A percentile compares a stretch with the other conserved stretches of the same genome.
Conservation (phyloP, 2,888 invertebrate species). For the Scaptomyza tumidula region DNA sequence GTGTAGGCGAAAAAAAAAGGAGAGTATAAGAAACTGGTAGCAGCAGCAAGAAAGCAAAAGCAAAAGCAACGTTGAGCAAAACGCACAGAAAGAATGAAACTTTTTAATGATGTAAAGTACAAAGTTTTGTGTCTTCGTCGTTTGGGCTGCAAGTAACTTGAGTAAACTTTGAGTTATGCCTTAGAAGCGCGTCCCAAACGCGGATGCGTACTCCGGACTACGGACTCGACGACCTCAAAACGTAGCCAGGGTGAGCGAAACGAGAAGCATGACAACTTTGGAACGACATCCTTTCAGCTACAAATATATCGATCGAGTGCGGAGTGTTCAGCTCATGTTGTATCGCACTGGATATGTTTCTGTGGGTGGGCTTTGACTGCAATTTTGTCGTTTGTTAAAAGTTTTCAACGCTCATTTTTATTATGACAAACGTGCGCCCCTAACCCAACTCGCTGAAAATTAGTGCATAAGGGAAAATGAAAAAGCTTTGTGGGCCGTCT, state of each 20-base stretch:
- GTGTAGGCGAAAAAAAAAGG: background rate
- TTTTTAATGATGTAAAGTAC: constrained; percentile 84
- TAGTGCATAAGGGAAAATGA: constrained; percentile 31
- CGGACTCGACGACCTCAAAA: constrained; percentile 68
- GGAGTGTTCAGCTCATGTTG: constrained; percentile 6
- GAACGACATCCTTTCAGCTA: constrained; percentile 68
- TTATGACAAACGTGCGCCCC: constrained; percentile 66
- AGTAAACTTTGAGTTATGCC: constrained; percentile 80
- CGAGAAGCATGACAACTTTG: constrained; percentile 25
- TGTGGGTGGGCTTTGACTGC: constrained; percentile 51
- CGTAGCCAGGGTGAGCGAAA: constrained; percentile 13
- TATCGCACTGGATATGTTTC: constrained; percentile 13
- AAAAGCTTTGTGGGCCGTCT: constrained; percentile 44
- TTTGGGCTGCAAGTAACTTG: constrained; percentile 72
- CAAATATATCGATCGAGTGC: constrained; percentile 70
- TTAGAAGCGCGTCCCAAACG: constrained; percentile 52
- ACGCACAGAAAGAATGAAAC: constrained; percentile 72
- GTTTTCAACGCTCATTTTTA: constrained; percentile 77
- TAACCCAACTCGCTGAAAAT: constrained; percentile 52
- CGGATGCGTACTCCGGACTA: constrained; percentile 18
- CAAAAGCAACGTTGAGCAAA: constrained; percentile 34
- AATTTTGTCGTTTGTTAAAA: constrained; percentile 77
- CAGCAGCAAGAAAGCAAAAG: constrained; percentile 20
- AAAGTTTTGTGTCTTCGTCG: constrained; percentile 81
- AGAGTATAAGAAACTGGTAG: constrained; percentile 16